A percentile compares a stretch with the other conserved stretches of the same genome.
Evolutionary conservation across 2,797 vertebrate genomes (phyloP).

Genomic region (Rhincodon typus): DNA sequence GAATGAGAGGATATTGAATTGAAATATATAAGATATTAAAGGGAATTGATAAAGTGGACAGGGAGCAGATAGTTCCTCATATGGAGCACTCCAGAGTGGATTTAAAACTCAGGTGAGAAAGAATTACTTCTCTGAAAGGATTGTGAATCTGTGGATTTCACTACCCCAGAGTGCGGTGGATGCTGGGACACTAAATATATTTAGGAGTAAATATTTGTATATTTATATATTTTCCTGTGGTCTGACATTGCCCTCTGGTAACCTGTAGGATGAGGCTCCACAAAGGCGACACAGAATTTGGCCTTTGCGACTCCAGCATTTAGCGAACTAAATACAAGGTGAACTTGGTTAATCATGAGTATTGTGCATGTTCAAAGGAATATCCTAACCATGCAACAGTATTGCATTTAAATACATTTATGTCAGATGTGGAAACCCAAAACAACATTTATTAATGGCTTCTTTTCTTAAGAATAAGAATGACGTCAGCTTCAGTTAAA

Average conservation of each 20-base stretch:
- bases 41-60: no score
- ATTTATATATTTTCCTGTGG: constrained; percentile 24
- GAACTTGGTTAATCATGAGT: constrained; percentile 8
- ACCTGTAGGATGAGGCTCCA: constrained; percentile 27
- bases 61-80: no score
- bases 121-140: no score
- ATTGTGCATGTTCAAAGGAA: not conserved
- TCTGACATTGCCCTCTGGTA: not conserved
- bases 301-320: no score
- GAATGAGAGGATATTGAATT: no score
- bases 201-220: no score
- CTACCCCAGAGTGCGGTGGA: no score
- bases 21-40: no score
- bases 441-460: not conserved
- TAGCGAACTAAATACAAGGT: not conserved
- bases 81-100: no score
- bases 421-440: not conserved
- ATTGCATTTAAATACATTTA: not conserved
- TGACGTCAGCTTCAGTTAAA: not conserved
- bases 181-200: no score
- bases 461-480: not conserved
- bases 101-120: no score
- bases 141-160: no score
- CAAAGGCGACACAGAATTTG: constrained; percentile 1
- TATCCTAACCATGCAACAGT: not conserved